Conservation (phyloP, 1,140 invertebrate species). For the Heliconius hermathena region DNA sequence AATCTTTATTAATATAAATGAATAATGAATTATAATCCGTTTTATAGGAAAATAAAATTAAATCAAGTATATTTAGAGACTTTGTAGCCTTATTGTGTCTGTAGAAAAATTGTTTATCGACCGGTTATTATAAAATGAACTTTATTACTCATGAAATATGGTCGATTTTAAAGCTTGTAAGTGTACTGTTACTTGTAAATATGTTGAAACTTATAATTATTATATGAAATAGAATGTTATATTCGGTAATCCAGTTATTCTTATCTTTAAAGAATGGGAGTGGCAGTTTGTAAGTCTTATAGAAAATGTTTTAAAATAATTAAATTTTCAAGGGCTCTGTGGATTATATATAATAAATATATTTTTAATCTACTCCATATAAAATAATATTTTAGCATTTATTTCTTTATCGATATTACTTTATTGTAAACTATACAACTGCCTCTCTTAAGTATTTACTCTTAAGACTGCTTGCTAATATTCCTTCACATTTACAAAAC, state of each 20-base stretch:
- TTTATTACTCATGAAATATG: not conserved
- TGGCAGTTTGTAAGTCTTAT: constrained; percentile 46
- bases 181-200: constrained; percentile 40
- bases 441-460: constrained; percentile 59
- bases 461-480: constrained; percentile 55
- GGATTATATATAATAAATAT: not conserved
- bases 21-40: not conserved
- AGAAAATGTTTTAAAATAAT: no score
- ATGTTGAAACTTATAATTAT: constrained; percentile 37
- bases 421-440: constrained; percentile 49
- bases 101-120: not conserved
- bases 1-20: constrained; percentile 24
- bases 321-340: not conserved
- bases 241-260: constrained; percentile 30
- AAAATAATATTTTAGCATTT: not conserved
- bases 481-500: constrained; percentile 25
- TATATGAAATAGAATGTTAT: constrained; percentile 26
- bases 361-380: not conserved
- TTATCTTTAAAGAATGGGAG: constrained; percentile 37
- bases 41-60: constrained; percentile 17
- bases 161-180: constrained; percentile 16
- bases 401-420: not conserved
- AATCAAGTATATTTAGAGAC: not conserved
- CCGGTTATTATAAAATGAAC: not conserved
- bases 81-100: constrained; percentile 12